Conservation (phyloP, 2,113 vertebrate species). For the Tylochromis polylepis region DNA sequence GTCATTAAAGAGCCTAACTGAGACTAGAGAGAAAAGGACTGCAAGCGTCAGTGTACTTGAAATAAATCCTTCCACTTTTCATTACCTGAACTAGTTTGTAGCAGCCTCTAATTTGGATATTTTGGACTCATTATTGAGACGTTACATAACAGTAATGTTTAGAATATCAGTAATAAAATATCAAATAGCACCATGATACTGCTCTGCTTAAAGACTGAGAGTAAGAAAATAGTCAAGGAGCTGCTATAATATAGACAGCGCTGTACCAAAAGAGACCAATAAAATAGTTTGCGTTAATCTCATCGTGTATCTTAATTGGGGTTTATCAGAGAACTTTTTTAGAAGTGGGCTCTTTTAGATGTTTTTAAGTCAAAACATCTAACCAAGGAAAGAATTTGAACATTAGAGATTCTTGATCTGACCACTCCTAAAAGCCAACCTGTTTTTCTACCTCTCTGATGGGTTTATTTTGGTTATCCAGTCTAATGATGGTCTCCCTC, state of each 20-base stretch:
- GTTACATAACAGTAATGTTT: neutral
- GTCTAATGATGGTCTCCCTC: neutral
- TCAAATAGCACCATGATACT: neutral
- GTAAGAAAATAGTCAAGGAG: neutral
- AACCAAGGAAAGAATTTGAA: neutral
- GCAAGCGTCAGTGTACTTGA: neutral
- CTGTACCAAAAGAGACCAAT: neutral
- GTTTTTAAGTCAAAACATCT: neutral
- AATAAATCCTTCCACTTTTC: neutral
- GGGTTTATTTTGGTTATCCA: neutral
- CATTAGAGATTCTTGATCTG: neutral
- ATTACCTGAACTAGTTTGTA: neutral
- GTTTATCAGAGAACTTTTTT: neutral
- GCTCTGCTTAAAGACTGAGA: neutral
- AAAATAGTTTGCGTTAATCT: neutral
- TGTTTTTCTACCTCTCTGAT: neutral
- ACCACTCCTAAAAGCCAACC: neutral
- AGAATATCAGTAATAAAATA: neutral
- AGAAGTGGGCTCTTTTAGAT: neutral
- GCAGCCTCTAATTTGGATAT: neutral
- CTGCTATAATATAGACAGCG: neutral
- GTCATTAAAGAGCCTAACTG: neutral
- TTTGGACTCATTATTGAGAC: neutral
- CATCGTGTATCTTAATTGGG: neutral
- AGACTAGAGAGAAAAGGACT: neutral